phyloP scores from a whole-genome alignment of 2,888 invertebrate genomes.

The Clanis bilineata region DNA sequence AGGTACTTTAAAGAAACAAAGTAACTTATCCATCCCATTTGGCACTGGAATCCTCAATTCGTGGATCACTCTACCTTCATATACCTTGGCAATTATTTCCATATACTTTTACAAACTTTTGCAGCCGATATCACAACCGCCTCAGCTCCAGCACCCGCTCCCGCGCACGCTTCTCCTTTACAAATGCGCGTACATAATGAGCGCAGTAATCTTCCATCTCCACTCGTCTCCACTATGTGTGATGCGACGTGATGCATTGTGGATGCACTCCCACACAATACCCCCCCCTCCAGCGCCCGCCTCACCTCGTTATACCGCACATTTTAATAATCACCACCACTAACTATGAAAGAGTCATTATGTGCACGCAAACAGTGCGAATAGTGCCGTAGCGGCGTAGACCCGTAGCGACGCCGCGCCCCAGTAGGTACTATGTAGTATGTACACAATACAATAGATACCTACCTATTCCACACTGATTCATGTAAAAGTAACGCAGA shows the following conservation, averaged over 20 bases:
- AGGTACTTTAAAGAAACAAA: too few species aligned
- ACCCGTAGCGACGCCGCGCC: too few species aligned
- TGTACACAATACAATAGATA: too few species aligned
- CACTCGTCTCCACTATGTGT: background rate
- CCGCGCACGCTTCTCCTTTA: background rate
- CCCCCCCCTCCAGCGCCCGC: too few species aligned
- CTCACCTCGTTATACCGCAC: background rate
- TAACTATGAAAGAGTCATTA: constrained; percentile 10
- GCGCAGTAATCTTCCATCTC: constrained; percentile 42
- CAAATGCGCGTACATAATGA: constrained; percentile 39
- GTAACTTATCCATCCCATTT: too few species aligned
- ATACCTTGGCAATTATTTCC: too few species aligned
- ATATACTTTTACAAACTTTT: background rate
- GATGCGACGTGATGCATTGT: background rate
- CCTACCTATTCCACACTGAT: too few species aligned
- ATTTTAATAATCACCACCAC: background rate
- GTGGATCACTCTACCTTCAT: too few species aligned
- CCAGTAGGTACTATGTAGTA: too few species aligned
- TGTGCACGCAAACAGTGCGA: background rate
- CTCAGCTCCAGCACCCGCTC: background rate
- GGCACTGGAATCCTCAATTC: too few species aligned
- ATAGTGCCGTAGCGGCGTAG: too few species aligned
- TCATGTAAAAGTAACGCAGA: too few species aligned
- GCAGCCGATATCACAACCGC: background rate
- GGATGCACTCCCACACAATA: constrained; percentile 1